Base-by-base conservation (phyloP, 2,888 invertebrate species). In the Odontocerum albicorne region DNA sequence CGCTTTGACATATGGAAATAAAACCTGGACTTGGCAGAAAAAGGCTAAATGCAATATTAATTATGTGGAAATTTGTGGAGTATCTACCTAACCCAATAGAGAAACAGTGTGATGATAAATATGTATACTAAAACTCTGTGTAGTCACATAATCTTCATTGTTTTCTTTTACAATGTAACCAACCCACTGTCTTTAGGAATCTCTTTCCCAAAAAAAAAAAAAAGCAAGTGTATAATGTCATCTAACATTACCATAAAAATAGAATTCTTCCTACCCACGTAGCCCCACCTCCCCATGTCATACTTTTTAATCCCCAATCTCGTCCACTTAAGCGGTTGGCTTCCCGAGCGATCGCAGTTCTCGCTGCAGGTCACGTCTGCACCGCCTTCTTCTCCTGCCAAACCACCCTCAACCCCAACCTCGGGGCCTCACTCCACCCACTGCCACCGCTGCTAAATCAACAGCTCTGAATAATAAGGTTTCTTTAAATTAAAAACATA, bases 401-500 rank as follows among this genome's bases (percentile, higher is more conserved):
- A 6, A 27, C 27, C 6, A 7, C 38, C n/a, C 15, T 16, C 17
- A 12, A 8, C 12, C 21, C 22, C 17, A n/a, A 13, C 4, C 35
- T 12, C 15, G 39, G n/a, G n/a, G 12, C 75, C 77, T 71, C 71
- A 72, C 73, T 77, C 78, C 79, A 68, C 70, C 73, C 73, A 76
- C 78, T 79, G 68, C 70, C 74, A 71, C 73, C 75, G 79, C 77
- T 81, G 83, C 79, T 83, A 82, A 82, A 83, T 83, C 83, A 83
- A 83, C 83, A 83, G 80, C 79, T 80, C 47, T 77, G 77, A 77
- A 78, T 78, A 82, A 83, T 82, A 83, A 82, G 82, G 83, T 83
- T 83, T 82, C 75, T 82, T 83, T 82, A 83, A 83, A 84, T 84
- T 83, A 84, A 84, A 84, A 83, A 83, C 83, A 82, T 83, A 83